phyloP scores from a whole-genome alignment of 92 coral and sea anemone genomes.

The Zoanthus solanderi region DNA sequence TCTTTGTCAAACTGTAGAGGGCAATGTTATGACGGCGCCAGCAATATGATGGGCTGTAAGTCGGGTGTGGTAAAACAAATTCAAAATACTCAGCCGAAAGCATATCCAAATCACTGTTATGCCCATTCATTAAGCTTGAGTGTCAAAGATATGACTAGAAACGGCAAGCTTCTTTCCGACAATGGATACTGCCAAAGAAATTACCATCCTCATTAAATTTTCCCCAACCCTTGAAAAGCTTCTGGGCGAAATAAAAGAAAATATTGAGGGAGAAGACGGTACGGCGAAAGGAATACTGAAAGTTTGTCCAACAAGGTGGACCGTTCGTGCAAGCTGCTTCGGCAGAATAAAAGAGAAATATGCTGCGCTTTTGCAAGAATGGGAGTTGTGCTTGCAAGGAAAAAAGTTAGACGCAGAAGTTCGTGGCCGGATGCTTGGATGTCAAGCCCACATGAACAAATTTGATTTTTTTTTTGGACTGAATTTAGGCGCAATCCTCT shows the following conservation, averaged over 20 bases:
- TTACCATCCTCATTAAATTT: conserved; percentile 61
- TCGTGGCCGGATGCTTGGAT: not conserved
- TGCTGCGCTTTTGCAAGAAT: not conserved
- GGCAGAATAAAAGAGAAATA: too few species aligned
- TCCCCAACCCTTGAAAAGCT: conserved; percentile 70
- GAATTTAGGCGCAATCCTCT: not conserved
- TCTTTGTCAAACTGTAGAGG: conserved; percentile 55
- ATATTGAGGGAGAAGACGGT: not conserved
- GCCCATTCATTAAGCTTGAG: too few species aligned
- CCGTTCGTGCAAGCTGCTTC: too few species aligned
- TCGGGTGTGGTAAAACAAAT: too few species aligned
- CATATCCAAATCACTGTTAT: too few species aligned
- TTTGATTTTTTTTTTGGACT: conserved; percentile 39
- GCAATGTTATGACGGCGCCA: conserved; percentile 34
- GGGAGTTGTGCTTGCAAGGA: too few species aligned
- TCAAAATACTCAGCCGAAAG: too few species aligned
- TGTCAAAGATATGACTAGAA: too few species aligned
- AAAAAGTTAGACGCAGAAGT: too few species aligned
- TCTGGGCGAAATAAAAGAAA: conserved; percentile 58
- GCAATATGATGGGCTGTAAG: too few species aligned
- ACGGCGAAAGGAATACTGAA: not conserved
- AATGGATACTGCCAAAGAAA: conserved; percentile 59
- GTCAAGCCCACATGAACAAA: conserved; percentile 53
- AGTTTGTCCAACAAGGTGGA: too few species aligned
- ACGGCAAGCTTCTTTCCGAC: not conserved